Percentiles rank a stretch among this genome's conserved stretches.
Evolutionary conservation across 2,888 invertebrate species (phyloP).

Genomic region (Steinernema carpocapsae): DNA sequence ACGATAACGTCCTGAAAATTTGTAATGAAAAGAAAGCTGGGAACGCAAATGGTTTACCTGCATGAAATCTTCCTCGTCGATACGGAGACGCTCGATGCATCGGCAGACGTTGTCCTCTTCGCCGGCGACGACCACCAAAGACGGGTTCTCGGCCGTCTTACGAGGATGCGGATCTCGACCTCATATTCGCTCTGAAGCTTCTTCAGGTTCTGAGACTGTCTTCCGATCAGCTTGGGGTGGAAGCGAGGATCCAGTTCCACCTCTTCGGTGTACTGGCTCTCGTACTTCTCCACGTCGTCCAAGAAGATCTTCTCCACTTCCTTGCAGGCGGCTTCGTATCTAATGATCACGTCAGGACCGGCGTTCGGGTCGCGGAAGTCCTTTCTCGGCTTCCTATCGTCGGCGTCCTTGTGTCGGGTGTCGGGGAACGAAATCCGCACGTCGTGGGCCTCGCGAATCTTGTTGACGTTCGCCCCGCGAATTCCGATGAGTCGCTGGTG

Average conservation of each 20-base stretch:
- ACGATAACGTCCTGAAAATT: no score
- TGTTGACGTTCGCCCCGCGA: constrained; percentile 84
- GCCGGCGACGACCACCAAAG: constrained; percentile 80
- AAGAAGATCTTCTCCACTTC: constrained; percentile 83
- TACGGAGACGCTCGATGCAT: constrained; percentile 87
- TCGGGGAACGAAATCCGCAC: constrained; percentile 74
- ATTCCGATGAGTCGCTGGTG: constrained; percentile 95
- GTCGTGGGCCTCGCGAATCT: constrained; percentile 85
- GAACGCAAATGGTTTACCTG: no score
- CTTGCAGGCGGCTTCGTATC: constrained; percentile 87
- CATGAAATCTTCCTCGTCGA: constrained; percentile 76
- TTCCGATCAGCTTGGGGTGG: constrained; percentile 67
- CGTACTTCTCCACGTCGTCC: constrained; percentile 79
- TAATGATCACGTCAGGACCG: constrained; percentile 37
- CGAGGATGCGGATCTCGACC: constrained; percentile 89
- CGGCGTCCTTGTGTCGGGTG: neutral
- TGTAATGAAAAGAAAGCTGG: no score
- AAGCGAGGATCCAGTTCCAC: constrained; percentile 62
- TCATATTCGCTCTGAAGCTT: constrained; percentile 83
- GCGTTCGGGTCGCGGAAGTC: no score
- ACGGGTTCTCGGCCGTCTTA: constrained; percentile 77
- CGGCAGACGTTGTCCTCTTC: constrained; percentile 83
- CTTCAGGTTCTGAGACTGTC: constrained; percentile 57
- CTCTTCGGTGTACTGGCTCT: constrained; percentile 70
- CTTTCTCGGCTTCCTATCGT: constrained; percentile 40